Evolutionary conservation across 2,888 invertebrate species (phyloP).

Genomic region (Lasius fuliginosus): DNA sequence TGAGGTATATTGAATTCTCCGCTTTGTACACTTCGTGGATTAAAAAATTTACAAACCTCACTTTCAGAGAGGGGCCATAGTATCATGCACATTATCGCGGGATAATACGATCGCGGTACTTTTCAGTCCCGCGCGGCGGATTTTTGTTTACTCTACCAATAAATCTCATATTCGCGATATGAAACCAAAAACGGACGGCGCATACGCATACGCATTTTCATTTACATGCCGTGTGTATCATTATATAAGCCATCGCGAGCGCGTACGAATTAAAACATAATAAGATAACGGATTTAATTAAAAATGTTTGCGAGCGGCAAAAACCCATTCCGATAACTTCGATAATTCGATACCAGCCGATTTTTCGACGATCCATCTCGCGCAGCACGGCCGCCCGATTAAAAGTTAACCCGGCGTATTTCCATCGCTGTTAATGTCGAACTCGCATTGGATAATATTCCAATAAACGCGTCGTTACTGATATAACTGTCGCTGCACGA

Average conservation of each 20-base stretch:
- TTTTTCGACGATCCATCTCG: slow-evolving; percentile 55
- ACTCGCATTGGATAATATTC: slow-evolving; percentile 58
- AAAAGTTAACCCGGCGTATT: slow-evolving; percentile 62
- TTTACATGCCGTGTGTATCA: slow-evolving; percentile 54
- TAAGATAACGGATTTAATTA: slow-evolving; percentile 57
- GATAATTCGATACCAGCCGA: slow-evolving; percentile 68
- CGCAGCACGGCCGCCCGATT: slow-evolving; percentile 47
- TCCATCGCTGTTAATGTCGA: slow-evolving; percentile 58
- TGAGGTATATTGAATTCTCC: background rate
- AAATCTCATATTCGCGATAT: slow-evolving; percentile 52
- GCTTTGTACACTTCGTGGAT: slow-evolving; percentile 14
- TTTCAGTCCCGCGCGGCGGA: slow-evolving; percentile 65
- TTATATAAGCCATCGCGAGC: slow-evolving; percentile 48
- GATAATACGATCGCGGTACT: slow-evolving; percentile 71
- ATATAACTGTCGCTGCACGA: slow-evolving; percentile 54
- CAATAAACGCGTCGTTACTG: slow-evolving; percentile 60
- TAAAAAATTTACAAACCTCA: slow-evolving; percentile 28
- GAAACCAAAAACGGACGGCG: slow-evolving; percentile 48
- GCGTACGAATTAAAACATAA: slow-evolving; percentile 57
- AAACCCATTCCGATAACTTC: slow-evolving; percentile 73
- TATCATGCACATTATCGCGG: slow-evolving; percentile 70
- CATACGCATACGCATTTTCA: slow-evolving; percentile 40
- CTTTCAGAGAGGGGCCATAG: slow-evolving; percentile 44
- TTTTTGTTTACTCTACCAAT: slow-evolving; percentile 55
- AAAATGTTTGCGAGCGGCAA: slow-evolving; percentile 56